Conservation (phyloP, 2,888 invertebrate species). For the Acanthosoma haemorrhoidale region DNA sequence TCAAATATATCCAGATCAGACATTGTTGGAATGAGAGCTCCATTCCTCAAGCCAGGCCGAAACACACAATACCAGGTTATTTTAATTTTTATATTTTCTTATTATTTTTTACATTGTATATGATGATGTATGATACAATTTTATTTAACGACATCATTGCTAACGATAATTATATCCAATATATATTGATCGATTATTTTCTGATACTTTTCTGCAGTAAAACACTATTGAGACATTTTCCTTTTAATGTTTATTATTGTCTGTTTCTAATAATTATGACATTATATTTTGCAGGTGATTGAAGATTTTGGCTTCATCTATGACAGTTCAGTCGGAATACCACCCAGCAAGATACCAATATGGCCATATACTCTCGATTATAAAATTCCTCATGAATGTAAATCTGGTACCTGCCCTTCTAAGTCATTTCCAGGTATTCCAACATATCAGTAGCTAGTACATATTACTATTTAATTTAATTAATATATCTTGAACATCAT, state of each 20-base stretch:
- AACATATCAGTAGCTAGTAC: not conserved
- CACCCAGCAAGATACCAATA: conserved; percentile 69
- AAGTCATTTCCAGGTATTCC: conserved; percentile 74
- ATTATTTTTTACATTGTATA: not conserved
- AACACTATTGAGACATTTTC: not conserved
- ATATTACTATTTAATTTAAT: too few species aligned
- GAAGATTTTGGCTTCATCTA: conserved; percentile 90
- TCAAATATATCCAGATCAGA: conserved; percentile 75
- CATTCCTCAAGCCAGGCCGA: conserved; percentile 85
- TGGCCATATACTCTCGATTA: conserved; percentile 95
- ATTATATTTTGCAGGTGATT: conserved; percentile 59
- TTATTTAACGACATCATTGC: not conserved
- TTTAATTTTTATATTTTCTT: not conserved
- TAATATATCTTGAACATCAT: too few species aligned
- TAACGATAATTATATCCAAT: not conserved
- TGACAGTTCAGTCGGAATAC: conserved; percentile 85
- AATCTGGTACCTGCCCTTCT: conserved; percentile 84
- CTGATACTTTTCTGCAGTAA: not conserved
- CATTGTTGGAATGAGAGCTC: conserved; percentile 81
- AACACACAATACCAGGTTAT: conserved; percentile 84
- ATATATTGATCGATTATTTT: not conserved
- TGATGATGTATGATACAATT: not conserved
- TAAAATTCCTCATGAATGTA: conserved; percentile 88
- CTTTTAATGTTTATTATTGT: not conserved
- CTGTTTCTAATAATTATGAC: not conserved